Evolutionary conservation across 2,888 invertebrate genomes (phyloP), one percentile per base, ranked within the genome.

Genomic region (Sinotaia quadrata): DNA sequence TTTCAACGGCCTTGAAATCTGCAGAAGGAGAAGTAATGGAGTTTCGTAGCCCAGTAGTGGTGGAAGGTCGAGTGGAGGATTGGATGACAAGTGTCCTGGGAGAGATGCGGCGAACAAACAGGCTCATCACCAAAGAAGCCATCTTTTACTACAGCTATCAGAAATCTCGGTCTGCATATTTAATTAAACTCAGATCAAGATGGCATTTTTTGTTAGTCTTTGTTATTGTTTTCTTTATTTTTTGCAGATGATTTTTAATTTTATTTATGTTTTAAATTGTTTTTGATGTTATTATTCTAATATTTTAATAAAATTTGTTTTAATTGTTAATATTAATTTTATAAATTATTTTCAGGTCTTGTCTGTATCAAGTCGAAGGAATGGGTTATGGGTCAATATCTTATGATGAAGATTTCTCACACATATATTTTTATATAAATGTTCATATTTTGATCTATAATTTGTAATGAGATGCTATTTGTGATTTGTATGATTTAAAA

Each of bases 71-170:
- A 74, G 94, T 96, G 0, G 96, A 96, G 87, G 93, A 94, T 76
- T 96, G 96, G 96, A 95, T 96, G 95, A 94, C 93, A 76, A 89
- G 92, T 37, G 93, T 95, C 4, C 90, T 96, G 24, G 89, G 87
- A 4, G 95, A 96, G 88, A 96, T 96, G 96, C 91, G 93, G 47
- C 89, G 88, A 57, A 93, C 95, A 0, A 95, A 95, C 88, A 91
- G 94, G 75, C 94, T 84, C 82, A 91, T 95, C 66, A 93, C 94
- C 0, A 96, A 96, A 87, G 94, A 94, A 84, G 93, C 95, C 33
- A 92, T 96, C 76, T 73, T 71, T 59, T 73, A 73, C 66, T 73
- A 73, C 67, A 60, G 70, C 49, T 62, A 68, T 41, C 31, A 71
- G 33, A 70, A 71, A 54, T 60, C 67, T 21, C 56, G 73, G 73